A percentile compares a stretch with the other conserved stretches of the same genome.
These are phyloP conservation scores for Dioctria linearis DNA, from an alignment of 2,888 invertebrate species.

Conservation along the genomic window DNA sequence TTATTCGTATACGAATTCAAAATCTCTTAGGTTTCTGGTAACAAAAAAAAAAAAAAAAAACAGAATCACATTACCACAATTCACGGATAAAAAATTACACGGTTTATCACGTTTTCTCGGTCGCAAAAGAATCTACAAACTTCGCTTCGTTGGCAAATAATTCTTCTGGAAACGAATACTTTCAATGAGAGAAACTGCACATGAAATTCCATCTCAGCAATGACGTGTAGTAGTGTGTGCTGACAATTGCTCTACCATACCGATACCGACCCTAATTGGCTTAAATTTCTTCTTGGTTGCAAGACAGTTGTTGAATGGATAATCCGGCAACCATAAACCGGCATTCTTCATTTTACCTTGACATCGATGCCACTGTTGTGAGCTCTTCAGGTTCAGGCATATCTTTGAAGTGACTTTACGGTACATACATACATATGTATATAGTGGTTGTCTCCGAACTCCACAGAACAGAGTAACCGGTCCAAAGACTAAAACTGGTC, in stretches of 20 bases:
- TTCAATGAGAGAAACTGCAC: background rate
- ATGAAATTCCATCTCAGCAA: background rate
- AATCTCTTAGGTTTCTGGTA: no score
- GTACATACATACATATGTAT: background rate
- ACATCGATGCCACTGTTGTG: constrained; percentile 38
- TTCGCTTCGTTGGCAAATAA: background rate
- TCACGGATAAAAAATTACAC: background rate
- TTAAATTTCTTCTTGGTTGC: constrained; percentile 43
- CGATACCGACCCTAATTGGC: constrained; percentile 27
- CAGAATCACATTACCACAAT: no score
- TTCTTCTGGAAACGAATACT: background rate
- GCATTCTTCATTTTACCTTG: constrained; percentile 23
- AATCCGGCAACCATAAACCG: constrained; percentile 29
- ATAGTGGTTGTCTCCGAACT: background rate
- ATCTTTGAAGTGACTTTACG: constrained; percentile 12
- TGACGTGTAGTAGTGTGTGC: constrained; percentile 6
- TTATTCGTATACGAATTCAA: no score
- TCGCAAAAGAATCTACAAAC: background rate
- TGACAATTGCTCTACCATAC: constrained; percentile 12
- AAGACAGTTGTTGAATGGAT: constrained; percentile 35
- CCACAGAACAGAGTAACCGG: constrained; percentile 2
- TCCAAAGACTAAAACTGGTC: constrained; percentile 32
- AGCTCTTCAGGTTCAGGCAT: background rate
- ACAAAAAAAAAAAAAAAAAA: no score
- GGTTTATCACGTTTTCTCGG: background rate